Evolutionary conservation across 2,797 vertebrate species (phyloP), one percentile per base, ranked within the genome.

Genomic region (Enteromius mattozi): DNA sequence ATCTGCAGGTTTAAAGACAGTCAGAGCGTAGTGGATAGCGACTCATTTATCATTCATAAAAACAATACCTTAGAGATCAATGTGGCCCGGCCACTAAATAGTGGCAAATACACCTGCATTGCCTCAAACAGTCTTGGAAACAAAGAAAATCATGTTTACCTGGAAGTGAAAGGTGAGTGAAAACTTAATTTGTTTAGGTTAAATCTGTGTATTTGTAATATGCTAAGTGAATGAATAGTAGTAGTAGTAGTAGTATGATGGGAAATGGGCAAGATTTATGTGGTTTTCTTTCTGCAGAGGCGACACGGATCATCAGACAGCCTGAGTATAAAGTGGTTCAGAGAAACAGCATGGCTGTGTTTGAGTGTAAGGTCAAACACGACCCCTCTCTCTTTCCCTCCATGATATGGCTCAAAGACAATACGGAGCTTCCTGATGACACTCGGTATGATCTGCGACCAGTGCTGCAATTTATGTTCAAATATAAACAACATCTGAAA

Each of bases 11-110:
- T 97, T 92, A 99, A 97, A 92, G 97, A 96, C 86, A 91, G 93
- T 80, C 96, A 97, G 92, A 96, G 93, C 76, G 92, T 98, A 84
- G 93, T 96, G 82, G 94, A 88, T 49, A 94, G 92, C n/a, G 96
- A 96, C 88, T 91, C 91, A 1, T 98, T 97, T 2, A n/a, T 97
- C 89, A 96, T 98, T 88, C 96, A 98, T 87, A 92, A 96, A 65
- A 98, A 99, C 0, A 98, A 98, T n/a, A 97, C 97, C 3, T 90
- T 99, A 92, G 97, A 98, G 94, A 97, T 99, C 85, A 93, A 94
- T 0, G 95, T 96, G 87, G 97, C 97, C 59, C 97, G 98, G 77
- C 94, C 94, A 16, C 84, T 92, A 24, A 96, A 96, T 89, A 92
- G 94, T 6, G 98, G 97, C 42, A 97, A 95, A 21, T 99, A 98